These are phyloP conservation scores for Malurus elegans DNA, from an alignment of 2,113 vertebrate genomes.

Conservation along the genomic window DNA sequence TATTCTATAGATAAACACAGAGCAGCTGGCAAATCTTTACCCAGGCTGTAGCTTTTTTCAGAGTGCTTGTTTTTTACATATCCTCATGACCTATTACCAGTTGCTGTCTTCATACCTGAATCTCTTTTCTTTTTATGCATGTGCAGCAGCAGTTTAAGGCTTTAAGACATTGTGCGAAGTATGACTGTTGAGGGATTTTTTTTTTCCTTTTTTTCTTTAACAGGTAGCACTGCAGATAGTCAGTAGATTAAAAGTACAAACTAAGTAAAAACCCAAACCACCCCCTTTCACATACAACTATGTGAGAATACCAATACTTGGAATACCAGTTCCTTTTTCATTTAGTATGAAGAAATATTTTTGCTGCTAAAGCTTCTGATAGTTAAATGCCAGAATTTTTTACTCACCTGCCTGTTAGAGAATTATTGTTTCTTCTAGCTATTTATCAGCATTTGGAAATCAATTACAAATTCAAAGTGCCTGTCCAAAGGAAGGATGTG, in stretches of 20 bases:
- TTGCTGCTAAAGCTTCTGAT: background rate
- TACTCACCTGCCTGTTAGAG: background rate
- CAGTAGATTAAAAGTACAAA: background rate
- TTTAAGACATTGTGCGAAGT: background rate
- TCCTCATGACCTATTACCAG: background rate
- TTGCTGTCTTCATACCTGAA: background rate
- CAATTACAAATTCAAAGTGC: background rate
- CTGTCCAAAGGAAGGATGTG: background rate
- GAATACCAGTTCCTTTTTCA: background rate
- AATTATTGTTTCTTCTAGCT: background rate
- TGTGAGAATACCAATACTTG: background rate
- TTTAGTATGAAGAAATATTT: background rate
- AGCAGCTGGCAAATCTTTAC: constrained; percentile 19
- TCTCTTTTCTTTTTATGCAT: background rate
- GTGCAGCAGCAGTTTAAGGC: background rate
- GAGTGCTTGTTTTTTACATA: background rate
- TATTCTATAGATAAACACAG: constrained; percentile 16
- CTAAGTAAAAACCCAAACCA: background rate
- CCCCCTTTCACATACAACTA: rapidly evolving
- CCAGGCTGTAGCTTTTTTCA: background rate
- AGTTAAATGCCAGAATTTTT: background rate
- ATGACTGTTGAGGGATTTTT: background rate
- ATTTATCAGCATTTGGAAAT: background rate
- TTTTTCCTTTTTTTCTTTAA: background rate
- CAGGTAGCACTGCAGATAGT: background rate